These are phyloP conservation scores for Dryoscopus gambensis DNA, from an alignment of 2,113 vertebrate genomes.

Conservation along the genomic window DNA sequence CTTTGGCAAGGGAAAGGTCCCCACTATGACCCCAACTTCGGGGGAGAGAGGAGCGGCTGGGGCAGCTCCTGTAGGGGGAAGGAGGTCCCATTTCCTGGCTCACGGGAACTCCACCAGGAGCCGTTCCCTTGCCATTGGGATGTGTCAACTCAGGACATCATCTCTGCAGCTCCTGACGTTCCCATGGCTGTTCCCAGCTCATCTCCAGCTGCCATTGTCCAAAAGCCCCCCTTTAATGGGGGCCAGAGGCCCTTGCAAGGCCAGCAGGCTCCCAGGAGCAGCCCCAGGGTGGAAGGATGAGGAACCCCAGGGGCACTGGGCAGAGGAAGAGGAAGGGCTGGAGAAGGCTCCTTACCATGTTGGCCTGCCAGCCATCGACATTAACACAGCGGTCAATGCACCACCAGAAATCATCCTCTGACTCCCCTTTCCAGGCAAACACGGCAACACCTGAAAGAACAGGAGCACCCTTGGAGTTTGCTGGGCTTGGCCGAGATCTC, in stretches of 20 bases:
- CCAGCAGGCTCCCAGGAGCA: background rate
- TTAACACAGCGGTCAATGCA: slow-evolving; percentile 97
- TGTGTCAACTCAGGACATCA: background rate
- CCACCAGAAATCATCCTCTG: slow-evolving; percentile 99
- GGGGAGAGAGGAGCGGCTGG: background rate
- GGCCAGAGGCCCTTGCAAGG: background rate
- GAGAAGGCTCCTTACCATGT: slow-evolving; percentile 82
- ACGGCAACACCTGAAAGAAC: slow-evolving; percentile 86
- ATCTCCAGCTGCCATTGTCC: background rate
- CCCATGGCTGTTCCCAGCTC: background rate
- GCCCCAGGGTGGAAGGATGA: background rate
- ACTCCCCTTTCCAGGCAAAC: slow-evolving; percentile 98
- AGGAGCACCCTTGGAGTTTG: background rate
- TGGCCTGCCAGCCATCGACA: slow-evolving; percentile 92
- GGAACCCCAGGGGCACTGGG: background rate
- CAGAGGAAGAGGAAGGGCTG: background rate
- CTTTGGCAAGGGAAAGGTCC: background rate
- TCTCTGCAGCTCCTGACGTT: background rate
- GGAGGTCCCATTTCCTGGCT: background rate
- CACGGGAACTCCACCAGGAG: background rate
- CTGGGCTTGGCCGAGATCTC: background rate
- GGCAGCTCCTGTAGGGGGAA: background rate
- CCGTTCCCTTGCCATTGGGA: background rate
- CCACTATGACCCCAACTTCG: background rate
- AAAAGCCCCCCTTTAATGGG: background rate